These are phyloP conservation scores for Brachionichthys hirsutus DNA, from an alignment of 2,113 vertebrate species.

Conservation along the genomic window DNA sequence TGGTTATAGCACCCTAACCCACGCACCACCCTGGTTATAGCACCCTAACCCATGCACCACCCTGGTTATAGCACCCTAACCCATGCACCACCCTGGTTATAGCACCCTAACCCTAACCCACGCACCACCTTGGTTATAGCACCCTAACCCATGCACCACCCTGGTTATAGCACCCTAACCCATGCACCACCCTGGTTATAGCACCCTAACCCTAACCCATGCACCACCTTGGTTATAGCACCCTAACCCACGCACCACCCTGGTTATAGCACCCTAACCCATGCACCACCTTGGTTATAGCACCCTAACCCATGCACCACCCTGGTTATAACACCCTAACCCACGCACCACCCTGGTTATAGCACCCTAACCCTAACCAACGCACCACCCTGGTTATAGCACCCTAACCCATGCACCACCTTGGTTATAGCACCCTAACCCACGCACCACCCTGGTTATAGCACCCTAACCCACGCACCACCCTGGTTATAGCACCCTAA, in stretches of 20 bases:
- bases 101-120: too few relatives aligned
- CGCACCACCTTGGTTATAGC: slow-evolving; percentile 92
- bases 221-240: slow-evolving; percentile 92
- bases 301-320: slow-evolving; percentile 77
- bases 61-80: slow-evolving; percentile 98
- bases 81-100: slow-evolving; percentile 91
- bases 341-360: slow-evolving; percentile 91
- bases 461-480: slow-evolving; percentile 77
- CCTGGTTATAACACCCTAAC: slow-evolving; percentile 98
- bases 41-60: slow-evolving; percentile 77
- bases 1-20: slow-evolving; percentile 96
- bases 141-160: slow-evolving; percentile 79
- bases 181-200: slow-evolving; percentile 90
- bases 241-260: slow-evolving; percentile 83
- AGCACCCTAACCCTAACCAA: too few relatives aligned
- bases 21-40: slow-evolving; percentile 91
- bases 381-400: slow-evolving; percentile 92
- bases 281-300: slow-evolving; percentile 91
- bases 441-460: slow-evolving; percentile 90
- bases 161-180: slow-evolving; percentile 97
- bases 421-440: slow-evolving; percentile 97
- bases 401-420: slow-evolving; percentile 79
- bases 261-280: slow-evolving; percentile 96
- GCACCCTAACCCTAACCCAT: too few relatives aligned
- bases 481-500: slow-evolving; percentile 98